phyloP scores from a whole-genome alignment of 2,113 vertebrate genomes.

The Philantomba maxwellii region DNA sequence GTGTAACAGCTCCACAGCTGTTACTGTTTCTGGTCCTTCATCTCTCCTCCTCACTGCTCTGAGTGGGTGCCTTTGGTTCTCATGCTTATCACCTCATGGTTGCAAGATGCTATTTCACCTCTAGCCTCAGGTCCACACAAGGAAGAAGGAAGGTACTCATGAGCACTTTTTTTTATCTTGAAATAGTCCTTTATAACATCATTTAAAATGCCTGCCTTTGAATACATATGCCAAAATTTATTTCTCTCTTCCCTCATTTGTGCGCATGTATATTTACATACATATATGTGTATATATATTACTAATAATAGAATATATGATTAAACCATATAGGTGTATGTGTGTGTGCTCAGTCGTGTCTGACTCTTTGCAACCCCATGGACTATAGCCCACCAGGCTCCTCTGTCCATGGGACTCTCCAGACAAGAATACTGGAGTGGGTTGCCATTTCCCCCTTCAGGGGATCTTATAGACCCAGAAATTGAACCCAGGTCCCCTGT shows the following conservation, averaged over 20 bases:
- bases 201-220: neutral
- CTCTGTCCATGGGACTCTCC: neutral
- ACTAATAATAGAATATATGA: neutral
- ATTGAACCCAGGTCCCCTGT: neutral
- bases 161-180: neutral
- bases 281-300: neutral
- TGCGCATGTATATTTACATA: neutral
- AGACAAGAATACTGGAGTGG: neutral
- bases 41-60: rapidly evolving
- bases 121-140: neutral
- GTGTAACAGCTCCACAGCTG: rapidly evolving
- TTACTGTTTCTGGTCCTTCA: rapidly evolving
- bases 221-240: neutral
- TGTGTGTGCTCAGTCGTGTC: neutral
- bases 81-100: neutral
- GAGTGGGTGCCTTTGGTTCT: neutral
- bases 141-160: neutral
- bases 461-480: neutral
- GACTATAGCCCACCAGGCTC: neutral
- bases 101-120: neutral
- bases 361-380: rapidly evolving
- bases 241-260: neutral
- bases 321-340: neutral
- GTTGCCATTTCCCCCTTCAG: neutral
- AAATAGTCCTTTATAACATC: neutral